A percentile compares a stretch with the other conserved stretches of the same genome.
Conservation (phyloP, 2,113 vertebrate species). For the Ceratotherium simum region DNA sequence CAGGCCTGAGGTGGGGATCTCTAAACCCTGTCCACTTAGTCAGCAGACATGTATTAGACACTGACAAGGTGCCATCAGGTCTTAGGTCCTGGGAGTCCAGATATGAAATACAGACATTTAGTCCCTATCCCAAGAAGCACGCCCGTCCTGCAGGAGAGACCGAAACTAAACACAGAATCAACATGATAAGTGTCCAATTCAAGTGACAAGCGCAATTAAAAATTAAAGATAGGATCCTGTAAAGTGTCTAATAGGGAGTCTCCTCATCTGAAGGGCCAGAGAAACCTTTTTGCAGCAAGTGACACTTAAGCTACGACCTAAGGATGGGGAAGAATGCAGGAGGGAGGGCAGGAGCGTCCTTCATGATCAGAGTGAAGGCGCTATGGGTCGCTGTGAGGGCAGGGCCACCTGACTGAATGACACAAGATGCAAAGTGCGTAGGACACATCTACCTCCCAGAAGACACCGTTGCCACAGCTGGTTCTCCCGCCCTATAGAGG, state of each 20-base stretch:
- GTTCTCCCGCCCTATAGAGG: fast-evolving
- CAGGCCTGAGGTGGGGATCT: not conserved
- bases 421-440: fast-evolving
- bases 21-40: not conserved
- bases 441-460: not conserved
- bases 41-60: not conserved
- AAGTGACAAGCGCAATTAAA: not conserved
- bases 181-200: not conserved
- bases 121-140: not conserved
- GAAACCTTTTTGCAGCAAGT: not conserved
- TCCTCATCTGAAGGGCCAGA: not conserved
- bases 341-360: fast-evolving
- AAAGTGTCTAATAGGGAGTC: not conserved
- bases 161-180: not conserved
- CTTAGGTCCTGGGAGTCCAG: not conserved
- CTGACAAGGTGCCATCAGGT: not conserved
- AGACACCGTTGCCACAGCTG: not conserved
- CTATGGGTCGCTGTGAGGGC: fast-evolving
- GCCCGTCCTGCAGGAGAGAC: not conserved
- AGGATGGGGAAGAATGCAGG: not conserved
- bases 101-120: not conserved
- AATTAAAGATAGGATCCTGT: not conserved
- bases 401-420: not conserved
- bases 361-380: not conserved
- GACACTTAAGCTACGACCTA: not conserved